phyloP scores from a whole-genome alignment of 1,140 invertebrate genomes.

The Augochlora pura region DNA sequence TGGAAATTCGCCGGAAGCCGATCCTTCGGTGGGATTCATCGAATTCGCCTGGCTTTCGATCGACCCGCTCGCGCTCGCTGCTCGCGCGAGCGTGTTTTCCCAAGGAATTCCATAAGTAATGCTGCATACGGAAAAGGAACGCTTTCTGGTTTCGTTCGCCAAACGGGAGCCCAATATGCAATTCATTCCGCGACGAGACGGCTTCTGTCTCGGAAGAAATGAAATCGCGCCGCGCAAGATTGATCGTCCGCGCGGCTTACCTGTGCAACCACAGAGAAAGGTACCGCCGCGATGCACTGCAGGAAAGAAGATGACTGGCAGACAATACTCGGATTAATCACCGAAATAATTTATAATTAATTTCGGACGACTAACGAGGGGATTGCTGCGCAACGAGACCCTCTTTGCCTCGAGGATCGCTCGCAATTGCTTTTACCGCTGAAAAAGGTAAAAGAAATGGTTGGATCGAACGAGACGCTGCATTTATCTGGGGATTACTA shows the following conservation, averaged over 20 bases:
- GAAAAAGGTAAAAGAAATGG: too few species aligned
- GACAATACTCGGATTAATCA: conserved; percentile 65
- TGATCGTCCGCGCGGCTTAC: conserved; percentile 49
- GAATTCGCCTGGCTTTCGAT: background rate
- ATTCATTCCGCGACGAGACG: conserved; percentile 25
- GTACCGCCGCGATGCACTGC: conserved; percentile 3
- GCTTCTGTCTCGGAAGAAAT: conserved; percentile 49
- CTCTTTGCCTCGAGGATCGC: too few species aligned
- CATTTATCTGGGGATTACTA: too few species aligned
- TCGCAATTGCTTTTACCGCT: too few species aligned
- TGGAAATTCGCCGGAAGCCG: background rate
- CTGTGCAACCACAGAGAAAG: conserved; percentile 4
- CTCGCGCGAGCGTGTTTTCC: background rate
- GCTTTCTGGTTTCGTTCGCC: background rate
- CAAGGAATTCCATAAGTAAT: background rate
- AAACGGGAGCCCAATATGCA: conserved; percentile 13
- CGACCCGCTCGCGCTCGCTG: background rate
- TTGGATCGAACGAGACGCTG: too few species aligned
- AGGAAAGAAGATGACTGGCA: conserved; percentile 40
- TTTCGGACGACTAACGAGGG: conserved; percentile 61
- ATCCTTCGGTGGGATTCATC: background rate
- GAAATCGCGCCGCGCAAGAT: conserved; percentile 53
- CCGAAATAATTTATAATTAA: conserved; percentile 68
- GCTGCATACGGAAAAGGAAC: too few species aligned
- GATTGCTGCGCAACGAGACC: conserved; percentile 24